Base-by-base conservation (phyloP, 2,797 vertebrate genomes). In the Amazona finschi region DNA sequence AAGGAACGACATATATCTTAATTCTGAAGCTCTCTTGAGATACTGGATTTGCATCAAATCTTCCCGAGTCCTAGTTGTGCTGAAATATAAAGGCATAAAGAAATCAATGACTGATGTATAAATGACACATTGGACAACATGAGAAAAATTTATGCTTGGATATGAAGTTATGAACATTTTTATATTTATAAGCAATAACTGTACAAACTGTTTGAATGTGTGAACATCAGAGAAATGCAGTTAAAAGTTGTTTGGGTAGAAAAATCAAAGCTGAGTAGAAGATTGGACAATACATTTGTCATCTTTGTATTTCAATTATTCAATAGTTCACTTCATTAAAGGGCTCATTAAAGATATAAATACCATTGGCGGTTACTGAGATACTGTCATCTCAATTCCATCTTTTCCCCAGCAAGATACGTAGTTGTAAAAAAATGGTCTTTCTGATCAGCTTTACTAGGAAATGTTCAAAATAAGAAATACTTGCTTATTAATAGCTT, bases 271-370 rank as follows among this genome's bases (percentile, higher is more conserved):
- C 12, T 16, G 11, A 60, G 11, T 47, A 67, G 43, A 90, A 73
- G n/a, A 55, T 57, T 89, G 52, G 33, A 57, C 6, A 4, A 20
- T 53, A 25, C 0, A 0, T 60, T 86, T 87, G 22, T 91, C 36
- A 41, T 64, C 5, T 93, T 93, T 78, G 22, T 70, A 58, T 93
- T 95, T 96, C 67, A 93, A 12, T 91, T 87, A 53, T 55, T 87
- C 31, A 57, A 7, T 87, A 82, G 70, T 76, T 92, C 55, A 12
- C 19, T 52, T 92, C 6, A 62, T 70, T 88, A 71, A 52, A 90
- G 27, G 44, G 13, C 58, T 78, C 15, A 22, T 57, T 57, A 78
- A 94, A 90, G 82, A n/a, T 57, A 85, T 10, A 47, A 43, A 69
- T 65, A 62, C 55, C 28, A 13, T 53, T 6, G 13, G 5, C 46